phyloP scores from a whole-genome alignment of 2,113 vertebrate species.

The Aldabrachelys gigantea region DNA sequence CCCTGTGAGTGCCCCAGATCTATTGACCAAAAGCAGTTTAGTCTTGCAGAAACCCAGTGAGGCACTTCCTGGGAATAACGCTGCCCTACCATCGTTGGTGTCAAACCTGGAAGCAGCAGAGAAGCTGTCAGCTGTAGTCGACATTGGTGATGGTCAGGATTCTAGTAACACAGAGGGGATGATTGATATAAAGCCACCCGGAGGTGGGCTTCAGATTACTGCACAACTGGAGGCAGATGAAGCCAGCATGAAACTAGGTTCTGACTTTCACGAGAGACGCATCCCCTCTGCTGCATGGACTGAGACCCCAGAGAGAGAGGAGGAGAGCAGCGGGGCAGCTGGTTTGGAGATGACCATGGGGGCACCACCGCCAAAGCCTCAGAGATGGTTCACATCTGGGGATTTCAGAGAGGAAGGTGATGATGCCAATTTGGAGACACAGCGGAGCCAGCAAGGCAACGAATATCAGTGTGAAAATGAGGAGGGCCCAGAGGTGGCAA shows the following conservation, averaged over 20 bases:
- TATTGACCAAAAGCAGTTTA: not conserved
- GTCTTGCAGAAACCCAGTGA: accelerated
- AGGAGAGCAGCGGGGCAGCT: accelerated
- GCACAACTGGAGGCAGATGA: not conserved
- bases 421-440: accelerated
- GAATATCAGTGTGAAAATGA: accelerated
- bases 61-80: not conserved
- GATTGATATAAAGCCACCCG: not conserved
- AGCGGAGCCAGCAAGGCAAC: accelerated
- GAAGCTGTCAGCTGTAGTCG: accelerated
- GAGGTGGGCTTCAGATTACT: constrained; percentile 25
- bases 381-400: not conserved
- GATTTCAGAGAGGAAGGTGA: accelerated
- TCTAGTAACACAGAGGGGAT: not conserved
- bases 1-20: accelerated
- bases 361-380: constrained; percentile 41
- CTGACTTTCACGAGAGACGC: accelerated
- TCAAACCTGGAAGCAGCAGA: accelerated
- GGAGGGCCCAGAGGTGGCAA: accelerated
- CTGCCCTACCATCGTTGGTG: not conserved
- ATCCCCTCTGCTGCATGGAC: not conserved
- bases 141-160: accelerated
- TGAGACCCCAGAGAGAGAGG: not conserved
- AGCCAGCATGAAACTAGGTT: not conserved
- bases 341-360: accelerated